Conservation (phyloP, 2,797 vertebrate genomes). For the Arrhamphus sclerolepis region DNA sequence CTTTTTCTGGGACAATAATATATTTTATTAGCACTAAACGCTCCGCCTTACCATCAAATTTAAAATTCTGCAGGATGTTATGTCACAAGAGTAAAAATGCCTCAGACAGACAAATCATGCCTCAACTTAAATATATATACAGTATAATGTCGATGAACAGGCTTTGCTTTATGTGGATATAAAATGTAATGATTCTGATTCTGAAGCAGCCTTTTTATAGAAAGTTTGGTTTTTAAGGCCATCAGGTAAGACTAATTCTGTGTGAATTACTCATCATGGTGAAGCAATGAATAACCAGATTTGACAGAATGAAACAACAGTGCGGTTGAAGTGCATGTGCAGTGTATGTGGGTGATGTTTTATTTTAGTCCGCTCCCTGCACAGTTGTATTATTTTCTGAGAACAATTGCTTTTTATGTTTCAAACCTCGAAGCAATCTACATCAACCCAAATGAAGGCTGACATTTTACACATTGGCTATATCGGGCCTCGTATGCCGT, state of each 20-base stretch:
- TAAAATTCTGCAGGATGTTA: slow-evolving; percentile 7
- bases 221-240: slow-evolving; percentile 43
- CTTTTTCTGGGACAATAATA: no score
- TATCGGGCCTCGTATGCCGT: no score
- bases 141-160: slow-evolving; percentile 31
- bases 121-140: slow-evolving; percentile 7
- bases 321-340: neutral
- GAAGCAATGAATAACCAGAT: slow-evolving; percentile 17
- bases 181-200: slow-evolving; percentile 46
- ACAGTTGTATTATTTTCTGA: slow-evolving; percentile 4
- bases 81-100: slow-evolving; percentile 1
- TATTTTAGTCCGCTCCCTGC: slow-evolving; percentile 11
- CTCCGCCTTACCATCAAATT: slow-evolving; percentile 28
- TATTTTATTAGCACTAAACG: slow-evolving; percentile 9
- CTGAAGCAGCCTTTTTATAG: slow-evolving; percentile 42
- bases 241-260: slow-evolving; percentile 38
- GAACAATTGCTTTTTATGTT: slow-evolving; percentile 14
- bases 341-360: neutral
- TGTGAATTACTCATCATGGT: slow-evolving; percentile 10
- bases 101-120: slow-evolving; percentile 20
- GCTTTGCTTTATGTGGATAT: slow-evolving; percentile 52
- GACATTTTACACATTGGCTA: neutral
- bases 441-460: neutral
- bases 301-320: slow-evolving; percentile 18
- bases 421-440: slow-evolving; percentile 6